Base-by-base conservation (phyloP, 1,140 invertebrate species). In the Lepidurus couesii region DNA sequence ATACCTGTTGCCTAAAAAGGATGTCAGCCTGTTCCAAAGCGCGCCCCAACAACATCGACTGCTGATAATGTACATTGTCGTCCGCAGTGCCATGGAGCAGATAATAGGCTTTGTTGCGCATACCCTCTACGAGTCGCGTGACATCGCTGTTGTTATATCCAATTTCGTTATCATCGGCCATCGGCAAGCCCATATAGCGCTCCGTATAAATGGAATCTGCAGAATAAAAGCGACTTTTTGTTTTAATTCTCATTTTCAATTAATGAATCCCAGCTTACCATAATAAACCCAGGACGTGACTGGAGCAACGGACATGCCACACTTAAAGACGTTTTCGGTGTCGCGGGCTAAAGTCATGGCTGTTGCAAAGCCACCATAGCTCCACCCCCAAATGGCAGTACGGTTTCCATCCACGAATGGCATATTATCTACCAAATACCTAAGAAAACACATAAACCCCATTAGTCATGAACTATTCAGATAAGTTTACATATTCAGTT, bases 181-280 rank as follows among this genome's bases (percentile, higher is more conserved):
- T 90, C 8, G 95, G 95, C 13, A 92, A 85, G 21, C 94, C 94
- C 95, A 98, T 97, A 84, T 94, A 97, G 42, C 95, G 88, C 83
- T 98, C 96, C 2, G 96, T 96, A 84, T 98, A 98, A 83, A 96
- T 94, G n/a, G 95, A 94, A 87, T 98, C 96, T 98, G 75, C 80
- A 81, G 82, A 53, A 78, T 78, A 75, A 26, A 16, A 42, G 26
- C 24, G 42, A 47, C 65, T 43, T 0, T 8, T 65, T 16, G 8
- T 65, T 16, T 65, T 5, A 65, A 65, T 7, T 16, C 53, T 21
- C 21, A 7, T 13, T 65, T 65, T 47, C 21, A 34, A 34, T 34
- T 2, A 34, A 34, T 34, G 34, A 34, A 34, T 34, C 34, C 34
- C 34, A 34, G 3, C 85, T 88, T 87, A 95, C 94, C 93, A 85